Conservation (phyloP, 2,113 vertebrate species). For the Elachura formosa region DNA sequence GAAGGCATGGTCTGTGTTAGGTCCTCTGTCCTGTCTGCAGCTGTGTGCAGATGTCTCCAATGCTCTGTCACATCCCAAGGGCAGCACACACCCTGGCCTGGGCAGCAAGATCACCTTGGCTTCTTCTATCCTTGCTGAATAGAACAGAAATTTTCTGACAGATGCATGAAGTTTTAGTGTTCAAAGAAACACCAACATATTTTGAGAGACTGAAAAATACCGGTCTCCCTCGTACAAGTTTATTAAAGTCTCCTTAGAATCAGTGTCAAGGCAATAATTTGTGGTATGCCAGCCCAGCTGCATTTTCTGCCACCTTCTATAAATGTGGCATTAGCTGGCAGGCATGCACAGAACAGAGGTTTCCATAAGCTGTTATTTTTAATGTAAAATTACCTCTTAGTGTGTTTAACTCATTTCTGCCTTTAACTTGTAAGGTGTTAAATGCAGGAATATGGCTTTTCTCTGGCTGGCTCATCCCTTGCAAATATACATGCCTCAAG, state of each 20-base stretch:
- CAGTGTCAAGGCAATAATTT: neutral
- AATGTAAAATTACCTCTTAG: neutral
- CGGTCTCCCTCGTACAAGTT: neutral
- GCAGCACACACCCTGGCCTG: neutral
- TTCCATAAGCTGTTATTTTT: neutral
- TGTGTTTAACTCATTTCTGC: neutral
- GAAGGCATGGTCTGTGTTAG: neutral
- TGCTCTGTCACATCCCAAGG: neutral
- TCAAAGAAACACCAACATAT: neutral
- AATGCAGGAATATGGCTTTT: neutral
- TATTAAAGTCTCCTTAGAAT: neutral
- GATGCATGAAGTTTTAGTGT: neutral
- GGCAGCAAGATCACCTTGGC: neutral
- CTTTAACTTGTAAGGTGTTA: constrained; percentile 18
- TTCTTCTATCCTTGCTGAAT: neutral
- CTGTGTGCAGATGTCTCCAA: neutral
- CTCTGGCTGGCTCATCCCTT: neutral
- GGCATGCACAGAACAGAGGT: neutral
- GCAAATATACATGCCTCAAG: neutral
- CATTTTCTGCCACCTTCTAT: neutral
- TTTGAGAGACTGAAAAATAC: neutral
- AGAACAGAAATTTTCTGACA: neutral
- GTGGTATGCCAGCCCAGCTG: neutral
- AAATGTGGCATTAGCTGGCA: neutral
- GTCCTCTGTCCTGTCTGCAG: neutral